phyloP scores from a whole-genome alignment of 1,140 invertebrate species.

The Drosophila santomea region DNA sequence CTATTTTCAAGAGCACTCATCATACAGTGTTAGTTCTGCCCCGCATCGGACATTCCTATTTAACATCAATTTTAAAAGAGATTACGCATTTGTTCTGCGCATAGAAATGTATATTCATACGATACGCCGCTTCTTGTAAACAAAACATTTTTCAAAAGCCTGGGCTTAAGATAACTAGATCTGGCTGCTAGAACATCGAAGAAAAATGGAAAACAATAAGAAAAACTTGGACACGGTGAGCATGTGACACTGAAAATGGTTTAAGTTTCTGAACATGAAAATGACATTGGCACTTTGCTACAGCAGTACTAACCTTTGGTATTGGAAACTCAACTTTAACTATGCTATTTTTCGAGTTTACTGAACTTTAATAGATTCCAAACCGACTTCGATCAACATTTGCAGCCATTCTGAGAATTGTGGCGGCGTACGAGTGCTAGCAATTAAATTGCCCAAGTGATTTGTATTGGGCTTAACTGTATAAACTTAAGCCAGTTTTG shows the following conservation, averaged over 20 bases:
- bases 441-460: slow-evolving; percentile 30
- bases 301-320: too few species aligned
- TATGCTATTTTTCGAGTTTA: background rate
- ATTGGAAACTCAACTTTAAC: background rate
- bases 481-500: slow-evolving; percentile 15
- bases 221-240: background rate
- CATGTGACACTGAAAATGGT: background rate
- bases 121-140: background rate
- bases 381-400: background rate
- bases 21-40: background rate
- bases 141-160: background rate
- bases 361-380: background rate
- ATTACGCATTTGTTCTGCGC: background rate
- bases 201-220: background rate
- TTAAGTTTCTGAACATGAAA: background rate
- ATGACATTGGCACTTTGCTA: too few species aligned
- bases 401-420: background rate
- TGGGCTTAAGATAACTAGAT: background rate
- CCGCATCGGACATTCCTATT: background rate
- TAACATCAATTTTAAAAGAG: background rate
- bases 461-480: slow-evolving; percentile 19
- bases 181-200: too few species aligned
- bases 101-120: background rate
- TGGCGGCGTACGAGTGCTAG: slow-evolving; percentile 5
- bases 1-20: slow-evolving; percentile 66